Evolutionary conservation across 2,888 invertebrate species (phyloP).

Genomic region (Hybos culiciformis): DNA sequence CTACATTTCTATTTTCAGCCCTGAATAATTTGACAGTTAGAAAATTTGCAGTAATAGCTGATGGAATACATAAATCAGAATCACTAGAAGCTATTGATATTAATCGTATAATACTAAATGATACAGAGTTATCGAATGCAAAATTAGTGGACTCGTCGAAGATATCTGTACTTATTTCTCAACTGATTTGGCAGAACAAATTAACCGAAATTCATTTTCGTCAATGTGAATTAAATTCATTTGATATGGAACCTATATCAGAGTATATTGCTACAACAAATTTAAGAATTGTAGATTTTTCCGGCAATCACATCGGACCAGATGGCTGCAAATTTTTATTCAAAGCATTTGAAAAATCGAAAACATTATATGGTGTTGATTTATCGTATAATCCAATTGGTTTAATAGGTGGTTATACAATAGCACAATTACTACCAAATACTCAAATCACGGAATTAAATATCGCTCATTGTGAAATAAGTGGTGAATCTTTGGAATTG

Average conservation of each 20-base stretch:
- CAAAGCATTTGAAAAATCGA: conserved; percentile 18
- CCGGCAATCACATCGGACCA: conserved; percentile 23
- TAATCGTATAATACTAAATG: conserved; percentile 19
- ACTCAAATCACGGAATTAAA: conserved; percentile 21
- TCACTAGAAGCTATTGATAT: conserved; percentile 19
- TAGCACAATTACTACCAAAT: conserved; percentile 20
- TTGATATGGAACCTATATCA: conserved; percentile 25
- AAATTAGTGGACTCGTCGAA: conserved; percentile 25
- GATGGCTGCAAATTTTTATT: conserved; percentile 25
- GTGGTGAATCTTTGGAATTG: conserved; percentile 17
- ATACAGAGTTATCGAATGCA: no score
- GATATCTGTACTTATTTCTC: conserved; percentile 19
- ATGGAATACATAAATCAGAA: conserved; percentile 27
- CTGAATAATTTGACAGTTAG: conserved; percentile 26
- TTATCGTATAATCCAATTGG: conserved; percentile 25
- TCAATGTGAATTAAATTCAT: conserved; percentile 24
- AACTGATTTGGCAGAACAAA: conserved; percentile 26
- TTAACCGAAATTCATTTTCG: conserved; percentile 24
- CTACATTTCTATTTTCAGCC: no score
- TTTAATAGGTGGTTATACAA: conserved; percentile 25
- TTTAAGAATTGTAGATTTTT: conserved; percentile 21
- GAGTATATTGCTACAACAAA: conserved; percentile 22
- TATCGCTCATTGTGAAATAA: conserved; percentile 25
- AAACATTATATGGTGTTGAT: conserved; percentile 21
- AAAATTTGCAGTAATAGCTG: conserved; percentile 27